These are phyloP conservation scores for Heteractis magnifica DNA, from an alignment of 92 coral and sea anemone species.

Conservation along the genomic window DNA sequence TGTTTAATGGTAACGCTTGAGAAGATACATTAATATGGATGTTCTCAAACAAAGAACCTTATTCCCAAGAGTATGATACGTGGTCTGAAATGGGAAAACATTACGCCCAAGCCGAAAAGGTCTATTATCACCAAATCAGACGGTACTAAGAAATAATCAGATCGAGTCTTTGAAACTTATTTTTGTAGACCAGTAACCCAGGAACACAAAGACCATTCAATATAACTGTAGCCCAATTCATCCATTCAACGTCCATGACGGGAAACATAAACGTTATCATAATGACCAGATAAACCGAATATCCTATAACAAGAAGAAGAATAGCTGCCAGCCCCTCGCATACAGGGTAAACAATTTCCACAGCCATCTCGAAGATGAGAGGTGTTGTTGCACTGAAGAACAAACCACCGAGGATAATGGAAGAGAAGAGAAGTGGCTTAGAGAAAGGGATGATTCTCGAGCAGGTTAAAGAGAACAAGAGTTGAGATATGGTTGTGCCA, in stretches of 20 bases:
- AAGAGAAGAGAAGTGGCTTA: conserved; percentile 50
- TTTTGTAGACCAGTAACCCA: conserved; percentile 49
- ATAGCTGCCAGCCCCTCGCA: conserved; percentile 64
- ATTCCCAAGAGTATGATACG: too few species aligned
- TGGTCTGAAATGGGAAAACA: too few species aligned
- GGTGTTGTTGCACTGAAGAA: conserved; percentile 63
- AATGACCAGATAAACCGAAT: conserved; percentile 46
- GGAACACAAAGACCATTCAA: conserved; percentile 55
- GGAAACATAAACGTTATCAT: conserved; percentile 73
- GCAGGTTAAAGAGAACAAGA: conserved; percentile 65
- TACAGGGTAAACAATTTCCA: conserved; percentile 70
- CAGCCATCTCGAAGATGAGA: conserved; percentile 59
- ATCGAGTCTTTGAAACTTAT: conserved; percentile 60
- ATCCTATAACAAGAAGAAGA: conserved; percentile 42
- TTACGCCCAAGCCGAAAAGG: too few species aligned
- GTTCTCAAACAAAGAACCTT: too few species aligned
- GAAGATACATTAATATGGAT: too few species aligned
- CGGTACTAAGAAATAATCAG: not conserved
- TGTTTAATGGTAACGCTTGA: too few species aligned
- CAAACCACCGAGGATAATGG: conserved; percentile 59
- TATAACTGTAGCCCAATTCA: conserved; percentile 72
- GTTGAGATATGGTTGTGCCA: conserved; percentile 56
- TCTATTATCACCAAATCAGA: too few species aligned
- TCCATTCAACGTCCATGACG: conserved; percentile 60
- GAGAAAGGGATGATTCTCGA: conserved; percentile 59